Base-by-base conservation (phyloP, 2,797 vertebrate genomes). In the Peromyscus melanophrys region DNA sequence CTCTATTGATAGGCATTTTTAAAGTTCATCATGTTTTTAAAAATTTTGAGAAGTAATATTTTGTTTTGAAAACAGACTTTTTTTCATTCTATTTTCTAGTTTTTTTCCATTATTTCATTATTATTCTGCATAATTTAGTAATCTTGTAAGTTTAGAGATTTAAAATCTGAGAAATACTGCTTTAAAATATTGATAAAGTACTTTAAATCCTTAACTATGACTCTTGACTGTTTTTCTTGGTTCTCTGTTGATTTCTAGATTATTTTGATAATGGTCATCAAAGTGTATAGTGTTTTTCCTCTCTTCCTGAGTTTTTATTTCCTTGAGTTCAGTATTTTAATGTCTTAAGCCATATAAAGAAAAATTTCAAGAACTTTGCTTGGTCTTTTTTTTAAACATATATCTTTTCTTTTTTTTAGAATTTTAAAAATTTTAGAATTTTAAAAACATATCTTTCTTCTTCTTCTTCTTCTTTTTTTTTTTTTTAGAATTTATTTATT, bases 301-400 rank as follows among this genome's bases (percentile, higher is more conserved):
- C 84, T 40, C 71, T 94, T 78, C n/a, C 12, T 43, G 43, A 88
- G 69, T 73, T 52, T 93, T 90, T 95, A 82, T 89, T 96, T 82
- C 59, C 17, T n/a, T 25, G 75, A 89, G 61, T 67, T 25, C 25
- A 13, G 1, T 73, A 59, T 91, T 95, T 6, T 71, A 71, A 43
- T 92, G 6, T 78, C 63, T 92, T 75, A 37, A 86, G 52, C 81
- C 55, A 73, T 6, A 3, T 78, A 23, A 76, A 55, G 63, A 78
- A 94, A 90, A 14, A 31, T 4, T 31, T 92, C 17, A 73, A 49
- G 23, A 91, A 75, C 11, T 94, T 95, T 77, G 25, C 31, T 59
- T 65, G 43, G 40, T 40, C 78, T 89, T 93, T 76, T 93, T 76
- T 59, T 61, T 61, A 12, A 63, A 12, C 9, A 63, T 25, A 23